Conservation (phyloP, 2,797 vertebrate species). For the Distichodus sexfasciatus region DNA sequence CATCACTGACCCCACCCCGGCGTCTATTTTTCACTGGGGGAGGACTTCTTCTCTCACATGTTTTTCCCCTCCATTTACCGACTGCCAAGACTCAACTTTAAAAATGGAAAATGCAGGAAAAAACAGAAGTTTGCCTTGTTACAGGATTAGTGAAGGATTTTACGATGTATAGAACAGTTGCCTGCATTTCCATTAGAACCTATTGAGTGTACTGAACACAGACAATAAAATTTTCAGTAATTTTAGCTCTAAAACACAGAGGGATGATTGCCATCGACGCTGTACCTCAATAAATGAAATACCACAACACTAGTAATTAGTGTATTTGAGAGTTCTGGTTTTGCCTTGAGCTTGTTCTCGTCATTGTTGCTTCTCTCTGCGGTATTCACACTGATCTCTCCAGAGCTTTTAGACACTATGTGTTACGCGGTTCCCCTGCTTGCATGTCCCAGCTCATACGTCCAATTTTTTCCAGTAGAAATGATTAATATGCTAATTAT, state of each 20-base stretch:
- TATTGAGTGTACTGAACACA: constrained; percentile 2
- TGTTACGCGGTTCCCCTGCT: background rate
- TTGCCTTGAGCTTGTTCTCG: constrained; percentile 1
- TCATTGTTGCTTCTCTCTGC: background rate
- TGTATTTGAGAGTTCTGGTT: background rate
- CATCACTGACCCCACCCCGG: background rate
- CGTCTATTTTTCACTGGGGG: background rate
- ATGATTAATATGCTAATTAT: constrained; percentile 42
- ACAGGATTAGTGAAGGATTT: background rate
- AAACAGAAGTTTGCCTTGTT: background rate
- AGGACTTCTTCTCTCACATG: background rate
- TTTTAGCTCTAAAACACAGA: too few relatives aligned
- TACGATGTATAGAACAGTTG: background rate
- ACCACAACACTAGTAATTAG: background rate
- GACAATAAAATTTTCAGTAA: background rate
- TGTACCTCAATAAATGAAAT: background rate
- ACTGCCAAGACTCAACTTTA: background rate
- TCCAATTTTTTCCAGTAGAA: constrained; percentile 11
- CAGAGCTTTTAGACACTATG: background rate
- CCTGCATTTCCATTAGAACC: too few relatives aligned
- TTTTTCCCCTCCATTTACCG: background rate
- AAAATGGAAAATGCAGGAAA: constrained; percentile 11
- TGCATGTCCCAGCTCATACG: background rate
- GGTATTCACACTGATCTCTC: background rate
- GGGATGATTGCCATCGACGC: too few relatives aligned